phyloP scores from a whole-genome alignment of 2,888 invertebrate genomes.

The Epiblema foenella region DNA sequence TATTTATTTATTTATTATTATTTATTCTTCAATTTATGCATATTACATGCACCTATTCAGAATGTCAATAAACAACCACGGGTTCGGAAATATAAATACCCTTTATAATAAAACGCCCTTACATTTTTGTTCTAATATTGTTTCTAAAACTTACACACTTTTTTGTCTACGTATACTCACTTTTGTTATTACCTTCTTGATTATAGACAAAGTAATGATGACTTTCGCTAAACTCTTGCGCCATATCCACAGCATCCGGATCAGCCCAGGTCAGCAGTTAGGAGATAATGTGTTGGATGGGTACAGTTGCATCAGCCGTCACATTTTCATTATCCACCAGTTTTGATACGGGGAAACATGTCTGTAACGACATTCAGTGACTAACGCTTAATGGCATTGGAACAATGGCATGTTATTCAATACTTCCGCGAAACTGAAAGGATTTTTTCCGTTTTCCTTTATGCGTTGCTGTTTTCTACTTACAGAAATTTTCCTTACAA shows the following conservation, averaged over 20 bases:
- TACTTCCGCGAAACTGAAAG: slow-evolving; percentile 15
- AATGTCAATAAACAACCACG: too few species aligned
- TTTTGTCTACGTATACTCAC: too few species aligned
- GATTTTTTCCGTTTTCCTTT: slow-evolving; percentile 20
- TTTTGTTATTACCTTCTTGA: too few species aligned
- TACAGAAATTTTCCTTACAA: not conserved
- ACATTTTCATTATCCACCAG: slow-evolving; percentile 20
- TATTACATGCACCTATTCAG: too few species aligned
- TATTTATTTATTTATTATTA: too few species aligned
- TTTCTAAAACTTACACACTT: too few species aligned
- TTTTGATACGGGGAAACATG: slow-evolving; percentile 10
- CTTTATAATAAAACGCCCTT: too few species aligned
- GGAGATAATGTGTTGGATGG: too few species aligned
- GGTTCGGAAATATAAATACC: too few species aligned
- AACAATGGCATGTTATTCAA: slow-evolving; percentile 34
- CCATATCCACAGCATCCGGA: slow-evolving; percentile 6
- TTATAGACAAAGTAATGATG: not conserved
- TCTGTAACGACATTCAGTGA: slow-evolving; percentile 9
- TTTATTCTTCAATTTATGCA: too few species aligned
- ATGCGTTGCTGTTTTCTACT: not conserved
- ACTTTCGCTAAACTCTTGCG: slow-evolving; percentile 14
- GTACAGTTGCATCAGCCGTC: not conserved
- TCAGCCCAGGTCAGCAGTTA: slow-evolving; percentile 13
- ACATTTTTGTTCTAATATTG: too few species aligned
- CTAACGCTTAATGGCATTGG: slow-evolving; percentile 31